phyloP scores from a whole-genome alignment of 2,888 invertebrate genomes.

The Calameuta pallipes region DNA sequence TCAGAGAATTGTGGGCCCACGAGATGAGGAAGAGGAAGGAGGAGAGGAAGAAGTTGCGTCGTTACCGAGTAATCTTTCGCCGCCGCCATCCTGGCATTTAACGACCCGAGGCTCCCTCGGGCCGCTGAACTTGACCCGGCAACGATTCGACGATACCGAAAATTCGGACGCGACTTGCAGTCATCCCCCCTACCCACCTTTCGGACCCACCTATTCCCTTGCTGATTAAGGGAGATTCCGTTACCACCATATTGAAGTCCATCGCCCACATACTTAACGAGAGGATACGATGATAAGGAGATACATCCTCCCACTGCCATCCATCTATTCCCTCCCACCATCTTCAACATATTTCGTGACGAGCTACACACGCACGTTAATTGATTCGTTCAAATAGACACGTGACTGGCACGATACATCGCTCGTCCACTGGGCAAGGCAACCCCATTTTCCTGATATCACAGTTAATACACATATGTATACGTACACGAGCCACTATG shows the following conservation, averaged over 20 bases:
- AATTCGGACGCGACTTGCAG: neutral
- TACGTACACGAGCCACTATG: neutral
- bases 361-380: neutral
- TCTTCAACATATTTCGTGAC: neutral
- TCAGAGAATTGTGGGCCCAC: neutral
- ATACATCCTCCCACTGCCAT: neutral
- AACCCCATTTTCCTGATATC: neutral
- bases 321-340: neutral
- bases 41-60: constrained; percentile 5
- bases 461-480: neutral
- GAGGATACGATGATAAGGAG: neutral
- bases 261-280: neutral
- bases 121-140: constrained; percentile 13
- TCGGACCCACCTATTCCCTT: neutral
- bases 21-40: neutral
- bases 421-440: neutral
- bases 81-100: constrained; percentile 11
- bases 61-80: constrained; percentile 14
- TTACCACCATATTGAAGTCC: neutral
- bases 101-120: constrained; percentile 1
- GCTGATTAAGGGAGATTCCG: neutral
- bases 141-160: neutral
- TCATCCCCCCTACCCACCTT: neutral
- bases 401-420: neutral
- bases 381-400: neutral